phyloP scores from a whole-genome alignment of 2,797 vertebrate genomes.

The Platalea minor region DNA sequence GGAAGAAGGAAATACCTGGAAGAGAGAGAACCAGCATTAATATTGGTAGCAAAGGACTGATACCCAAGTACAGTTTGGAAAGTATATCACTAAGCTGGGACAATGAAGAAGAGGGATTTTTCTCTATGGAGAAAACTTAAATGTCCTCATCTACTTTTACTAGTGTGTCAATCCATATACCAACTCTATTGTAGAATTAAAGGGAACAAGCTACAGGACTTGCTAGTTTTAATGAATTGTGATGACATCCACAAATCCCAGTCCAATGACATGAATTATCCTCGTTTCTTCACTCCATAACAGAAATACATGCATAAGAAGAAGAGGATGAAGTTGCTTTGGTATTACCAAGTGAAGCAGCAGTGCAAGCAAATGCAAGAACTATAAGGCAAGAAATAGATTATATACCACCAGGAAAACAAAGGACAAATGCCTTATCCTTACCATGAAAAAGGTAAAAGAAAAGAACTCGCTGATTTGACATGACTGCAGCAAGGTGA shows the following conservation, averaged over 20 bases:
- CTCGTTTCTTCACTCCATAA: neutral
- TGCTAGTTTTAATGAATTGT: neutral
- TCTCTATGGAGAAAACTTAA: neutral
- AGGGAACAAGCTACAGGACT: neutral
- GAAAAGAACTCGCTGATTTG: neutral
- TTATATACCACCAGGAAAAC: neutral
- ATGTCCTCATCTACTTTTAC: neutral
- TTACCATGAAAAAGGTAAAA: neutral
- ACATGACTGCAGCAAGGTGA: neutral
- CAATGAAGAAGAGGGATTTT: neutral
- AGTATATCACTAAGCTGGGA: neutral
- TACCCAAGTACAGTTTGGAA: neutral
- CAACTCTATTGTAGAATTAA: neutral
- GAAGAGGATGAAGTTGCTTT: neutral
- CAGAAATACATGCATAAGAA: neutral
- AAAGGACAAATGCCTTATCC: neutral
- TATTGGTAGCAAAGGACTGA: neutral
- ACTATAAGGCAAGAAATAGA: neutral
- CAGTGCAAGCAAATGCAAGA: neutral
- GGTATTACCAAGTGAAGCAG: neutral
- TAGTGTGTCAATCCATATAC: neutral
- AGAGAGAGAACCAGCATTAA: neutral
- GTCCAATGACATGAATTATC: neutral
- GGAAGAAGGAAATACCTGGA: neutral
- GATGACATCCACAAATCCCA: neutral